Conservation (phyloP, 2,888 invertebrate species). For the Drosophila crucigera region DNA sequence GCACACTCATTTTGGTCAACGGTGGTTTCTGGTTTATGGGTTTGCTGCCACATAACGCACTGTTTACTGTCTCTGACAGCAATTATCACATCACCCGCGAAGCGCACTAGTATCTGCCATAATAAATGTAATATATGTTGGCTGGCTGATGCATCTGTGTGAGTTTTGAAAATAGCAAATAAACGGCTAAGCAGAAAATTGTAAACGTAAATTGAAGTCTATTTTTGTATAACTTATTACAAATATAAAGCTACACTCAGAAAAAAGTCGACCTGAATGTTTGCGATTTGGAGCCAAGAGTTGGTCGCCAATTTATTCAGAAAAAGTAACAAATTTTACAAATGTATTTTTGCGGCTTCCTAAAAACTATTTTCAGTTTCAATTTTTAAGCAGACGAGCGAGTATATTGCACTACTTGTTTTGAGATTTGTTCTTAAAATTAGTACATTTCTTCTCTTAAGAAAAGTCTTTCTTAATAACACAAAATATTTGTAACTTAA, state of each 20-base stretch:
- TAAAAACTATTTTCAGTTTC: neutral
- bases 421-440: neutral
- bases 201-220: too few relatives aligned
- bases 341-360: neutral
- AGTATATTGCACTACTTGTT: neutral
- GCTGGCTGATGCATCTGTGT: neutral
- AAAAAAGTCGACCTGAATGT: neutral
- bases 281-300: too few relatives aligned
- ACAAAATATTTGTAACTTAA: neutral
- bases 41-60: slow-evolving; percentile 1
- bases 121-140: neutral
- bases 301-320: neutral
- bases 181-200: neutral
- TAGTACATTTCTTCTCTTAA: neutral
- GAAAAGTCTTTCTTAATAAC: neutral
- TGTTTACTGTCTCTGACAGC: slow-evolving; percentile 58
- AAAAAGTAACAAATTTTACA: neutral
- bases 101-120: neutral
- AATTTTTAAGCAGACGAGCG: neutral
- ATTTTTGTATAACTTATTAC: too few relatives aligned
- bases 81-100: slow-evolving; percentile 42
- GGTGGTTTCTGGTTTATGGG: slow-evolving; percentile 60
- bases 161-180: neutral
- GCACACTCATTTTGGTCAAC: slow-evolving; percentile 26
- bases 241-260: neutral